Base-by-base conservation (phyloP, 2,113 vertebrate species). In the Hemibagrus wyckioides region DNA sequence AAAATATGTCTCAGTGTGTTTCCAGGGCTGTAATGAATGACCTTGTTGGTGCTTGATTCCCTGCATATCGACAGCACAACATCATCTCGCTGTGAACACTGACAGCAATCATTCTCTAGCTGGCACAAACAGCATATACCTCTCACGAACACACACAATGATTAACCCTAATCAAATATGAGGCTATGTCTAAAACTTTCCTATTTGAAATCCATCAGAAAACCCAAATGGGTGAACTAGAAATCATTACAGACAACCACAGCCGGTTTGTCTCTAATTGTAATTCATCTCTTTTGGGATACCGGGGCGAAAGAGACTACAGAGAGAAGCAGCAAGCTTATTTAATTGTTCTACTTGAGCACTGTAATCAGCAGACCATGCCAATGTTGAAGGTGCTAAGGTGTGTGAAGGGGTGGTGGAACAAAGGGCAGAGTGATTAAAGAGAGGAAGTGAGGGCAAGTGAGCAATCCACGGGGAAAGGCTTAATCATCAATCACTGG, bases 291-390 rank as follows among this genome's bases (percentile, higher is more conserved):
- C n/a, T 75, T 76, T 84, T 75, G 52, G 41, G 44, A 85, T 5
- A 21, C 15, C 44, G 52, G 15, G 54, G 1, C 33, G 15, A 67
- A n/a, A 54, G 9, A 50, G 28, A 48, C 14, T 17, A 79, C n/a
- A 56, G 21, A n/a, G 33, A 15, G 21, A n/a, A 59, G 6, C 30
- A 19, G 19, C n/a, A 39, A 1, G 36, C 41, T 50, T 71, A 0
- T 82, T 79, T 52, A 83, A 83, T 75, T 88, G 80, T 30, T 41
- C 59, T 88, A 33, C 67, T 88, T 65, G 25, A 76, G 76, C 36
- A 79, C 76, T 83, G 80, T 85, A 89, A 88, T 88, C 89, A 86
- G 71, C 61, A 90, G 80, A 83, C 87, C 86, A 89, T 76, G 44
- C 1, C 30, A 61, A 56, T 88, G 77, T 59, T 88, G 52, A 80